Conservation (phyloP, 2,797 vertebrate species). For the Balearica regulorum region DNA sequence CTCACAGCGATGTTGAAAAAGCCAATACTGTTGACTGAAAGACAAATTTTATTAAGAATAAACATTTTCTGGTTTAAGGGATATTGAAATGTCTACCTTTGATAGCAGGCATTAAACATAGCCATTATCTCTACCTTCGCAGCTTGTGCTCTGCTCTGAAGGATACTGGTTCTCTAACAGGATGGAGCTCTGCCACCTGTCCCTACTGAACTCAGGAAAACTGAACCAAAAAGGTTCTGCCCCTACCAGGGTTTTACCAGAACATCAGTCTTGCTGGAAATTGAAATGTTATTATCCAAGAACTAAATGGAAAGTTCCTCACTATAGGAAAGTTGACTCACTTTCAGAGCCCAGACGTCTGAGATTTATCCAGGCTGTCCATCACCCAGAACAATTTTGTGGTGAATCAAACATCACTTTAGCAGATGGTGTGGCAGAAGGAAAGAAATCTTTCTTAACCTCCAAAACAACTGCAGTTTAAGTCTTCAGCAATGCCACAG, state of each 20-base stretch:
- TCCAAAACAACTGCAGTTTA: constrained; percentile 30
- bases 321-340: neutral
- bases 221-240: neutral
- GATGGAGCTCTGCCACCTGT: neutral
- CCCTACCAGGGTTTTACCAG: neutral
- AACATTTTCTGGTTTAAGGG: neutral
- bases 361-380: constrained; percentile 42
- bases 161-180: neutral
- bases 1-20: neutral
- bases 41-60: neutral
- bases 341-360: neutral
- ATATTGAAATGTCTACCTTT: neutral
- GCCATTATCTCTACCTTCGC: neutral
- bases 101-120: neutral
- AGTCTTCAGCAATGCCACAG: neutral
- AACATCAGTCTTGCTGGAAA: constrained; percentile 2
- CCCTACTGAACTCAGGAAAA: neutral
- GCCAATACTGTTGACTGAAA: neutral
- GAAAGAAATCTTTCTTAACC: constrained; percentile 38
- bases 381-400: constrained; percentile 9
- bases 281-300: neutral
- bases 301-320: constrained; percentile 17
- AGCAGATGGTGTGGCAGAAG: constrained; percentile 37
- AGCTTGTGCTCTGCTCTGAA: neutral
- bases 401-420: constrained; percentile 43